Conservation (phyloP, 2,113 vertebrate genomes). For the Panurus biarmicus region DNA sequence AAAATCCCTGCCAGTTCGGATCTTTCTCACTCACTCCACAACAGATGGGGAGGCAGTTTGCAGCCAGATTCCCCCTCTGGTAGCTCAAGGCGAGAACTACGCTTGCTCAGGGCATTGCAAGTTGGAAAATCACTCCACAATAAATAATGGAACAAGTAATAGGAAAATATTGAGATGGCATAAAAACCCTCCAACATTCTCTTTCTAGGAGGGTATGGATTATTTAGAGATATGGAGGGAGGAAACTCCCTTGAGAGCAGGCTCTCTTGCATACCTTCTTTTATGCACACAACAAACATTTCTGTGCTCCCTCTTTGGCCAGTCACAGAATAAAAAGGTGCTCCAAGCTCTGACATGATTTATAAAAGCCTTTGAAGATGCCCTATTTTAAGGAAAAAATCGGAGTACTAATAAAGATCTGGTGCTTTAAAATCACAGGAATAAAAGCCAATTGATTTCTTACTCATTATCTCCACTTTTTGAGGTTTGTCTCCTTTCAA, state of each 20-base stretch:
- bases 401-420: not conserved
- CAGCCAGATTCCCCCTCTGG: slow-evolving; percentile 50
- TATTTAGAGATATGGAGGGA: not conserved
- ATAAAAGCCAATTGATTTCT: not conserved
- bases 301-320: not conserved
- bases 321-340: not conserved
- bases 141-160: slow-evolving; percentile 37
- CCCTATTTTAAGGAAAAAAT: not conserved
- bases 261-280: not conserved
- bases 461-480: not conserved
- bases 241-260: not conserved
- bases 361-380: not conserved
- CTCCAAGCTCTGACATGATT: not conserved
- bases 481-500: not conserved
- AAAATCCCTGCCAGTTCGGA: not conserved
- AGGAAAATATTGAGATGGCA: slow-evolving; percentile 24
- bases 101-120: slow-evolving; percentile 25
- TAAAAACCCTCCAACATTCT: not conserved
- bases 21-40: not conserved
- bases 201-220: not conserved
- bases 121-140: slow-evolving; percentile 28
- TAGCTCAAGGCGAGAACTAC: slow-evolving; percentile 31
- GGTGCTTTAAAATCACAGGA: not conserved
- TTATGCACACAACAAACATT: not conserved
- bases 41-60: slow-evolving; percentile 55